Evolutionary conservation across 2,113 vertebrate genomes (phyloP).

Genomic region (Hypanus sabinus): DNA sequence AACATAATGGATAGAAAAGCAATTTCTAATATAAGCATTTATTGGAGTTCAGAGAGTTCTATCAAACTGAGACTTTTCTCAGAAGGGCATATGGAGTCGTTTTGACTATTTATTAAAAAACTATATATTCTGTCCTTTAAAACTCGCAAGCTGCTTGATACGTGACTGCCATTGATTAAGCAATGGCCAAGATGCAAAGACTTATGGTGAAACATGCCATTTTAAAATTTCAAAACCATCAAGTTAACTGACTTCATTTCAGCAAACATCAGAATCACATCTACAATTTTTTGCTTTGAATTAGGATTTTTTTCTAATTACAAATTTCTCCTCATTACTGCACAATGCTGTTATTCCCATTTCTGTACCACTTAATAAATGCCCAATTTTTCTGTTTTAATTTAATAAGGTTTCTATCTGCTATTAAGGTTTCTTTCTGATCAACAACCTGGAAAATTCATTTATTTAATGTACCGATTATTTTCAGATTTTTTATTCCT

Average conservation of each 20-base stretch:
- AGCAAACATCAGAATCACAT: not conserved
- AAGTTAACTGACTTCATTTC: not conserved
- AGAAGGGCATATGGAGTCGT: too few relatives aligned
- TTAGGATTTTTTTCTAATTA: not conserved
- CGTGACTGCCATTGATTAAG: not conserved
- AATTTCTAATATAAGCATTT: too few relatives aligned
- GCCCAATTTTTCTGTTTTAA: not conserved
- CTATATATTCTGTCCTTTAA: not conserved
- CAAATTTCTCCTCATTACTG: not conserved
- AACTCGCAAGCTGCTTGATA: not conserved
- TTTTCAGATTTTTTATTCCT: not conserved
- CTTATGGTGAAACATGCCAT: not conserved
- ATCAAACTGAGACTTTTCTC: too few relatives aligned
- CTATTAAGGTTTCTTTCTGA: not conserved
- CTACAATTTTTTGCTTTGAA: not conserved
- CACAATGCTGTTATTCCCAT: not conserved
- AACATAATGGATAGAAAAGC: too few relatives aligned
- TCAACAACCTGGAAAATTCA: not conserved
- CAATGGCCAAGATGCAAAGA: not conserved
- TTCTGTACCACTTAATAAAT: not conserved
- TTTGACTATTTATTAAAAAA: not conserved
- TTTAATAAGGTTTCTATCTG: not conserved
- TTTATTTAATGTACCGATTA: not conserved
- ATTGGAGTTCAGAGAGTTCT: too few relatives aligned
- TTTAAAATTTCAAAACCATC: not conserved